These are phyloP conservation scores for Malurus alboscapulatus DNA, from an alignment of 2,113 vertebrate genomes.

Conservation along the genomic window DNA sequence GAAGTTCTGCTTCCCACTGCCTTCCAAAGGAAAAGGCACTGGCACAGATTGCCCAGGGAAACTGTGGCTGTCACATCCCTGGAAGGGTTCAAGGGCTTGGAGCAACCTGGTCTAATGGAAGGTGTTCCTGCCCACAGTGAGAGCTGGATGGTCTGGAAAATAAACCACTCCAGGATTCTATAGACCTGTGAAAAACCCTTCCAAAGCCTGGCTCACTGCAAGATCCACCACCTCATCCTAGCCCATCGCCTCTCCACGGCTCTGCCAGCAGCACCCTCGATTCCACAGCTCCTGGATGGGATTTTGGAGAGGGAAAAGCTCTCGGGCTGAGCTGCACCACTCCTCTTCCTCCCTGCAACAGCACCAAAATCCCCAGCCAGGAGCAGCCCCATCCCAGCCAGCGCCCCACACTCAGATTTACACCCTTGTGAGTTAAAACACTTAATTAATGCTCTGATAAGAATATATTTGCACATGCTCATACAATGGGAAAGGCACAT, in stretches of 20 bases:
- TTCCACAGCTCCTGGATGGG: not conserved
- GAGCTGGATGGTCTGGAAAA: not conserved
- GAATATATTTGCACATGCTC: not conserved
- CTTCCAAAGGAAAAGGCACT: not conserved
- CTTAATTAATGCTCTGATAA: not conserved
- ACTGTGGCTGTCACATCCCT: not conserved
- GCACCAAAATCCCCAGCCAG: fast-evolving
- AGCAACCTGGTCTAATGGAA: not conserved
- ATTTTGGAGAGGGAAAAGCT: not conserved
- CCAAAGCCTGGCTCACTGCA: not conserved
- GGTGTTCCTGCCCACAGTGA: not conserved
- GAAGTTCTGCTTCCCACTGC: not conserved
- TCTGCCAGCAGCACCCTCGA: fast-evolving
- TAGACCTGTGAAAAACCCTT: too few species aligned
- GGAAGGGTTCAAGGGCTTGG: not conserved
- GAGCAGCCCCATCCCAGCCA: not conserved
- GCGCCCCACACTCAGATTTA: fast-evolving
- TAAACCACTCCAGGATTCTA: not conserved
- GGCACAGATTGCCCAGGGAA: not conserved
- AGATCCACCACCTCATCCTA: not conserved
- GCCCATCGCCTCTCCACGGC: fast-evolving
- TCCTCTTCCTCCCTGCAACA: not conserved
- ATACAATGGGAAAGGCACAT: not conserved
- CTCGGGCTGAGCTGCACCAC: not conserved
- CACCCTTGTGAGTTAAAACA: not conserved